These are phyloP conservation scores for Porites rus DNA, from an alignment of 92 coral and sea anemone species.

Conservation along the genomic window DNA sequence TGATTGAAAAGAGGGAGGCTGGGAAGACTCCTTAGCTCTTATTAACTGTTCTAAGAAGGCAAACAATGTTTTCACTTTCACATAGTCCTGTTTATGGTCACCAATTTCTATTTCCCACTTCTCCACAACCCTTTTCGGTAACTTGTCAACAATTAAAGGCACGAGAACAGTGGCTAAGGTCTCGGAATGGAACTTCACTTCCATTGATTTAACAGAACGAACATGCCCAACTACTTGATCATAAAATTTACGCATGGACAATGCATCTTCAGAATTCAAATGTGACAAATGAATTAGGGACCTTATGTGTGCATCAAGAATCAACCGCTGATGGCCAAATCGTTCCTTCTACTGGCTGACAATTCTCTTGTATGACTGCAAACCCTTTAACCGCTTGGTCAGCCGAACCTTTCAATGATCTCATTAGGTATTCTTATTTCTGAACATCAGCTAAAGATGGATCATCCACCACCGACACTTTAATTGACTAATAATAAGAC, in stretches of 20 bases:
- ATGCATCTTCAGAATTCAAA: constrained; percentile 15
- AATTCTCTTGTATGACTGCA: constrained; percentile 24
- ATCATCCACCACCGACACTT: constrained; percentile 48
- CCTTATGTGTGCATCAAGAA: constrained; percentile 52
- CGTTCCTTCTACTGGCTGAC: constrained; percentile 39
- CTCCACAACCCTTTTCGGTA: constrained; percentile 14
- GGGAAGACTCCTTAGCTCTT: constrained; percentile 2
- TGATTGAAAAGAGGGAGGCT: not conserved
- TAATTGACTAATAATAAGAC: constrained; percentile 50
- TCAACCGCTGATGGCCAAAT: constrained; percentile 50
- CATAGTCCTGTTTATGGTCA: not conserved
- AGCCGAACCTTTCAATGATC: constrained; percentile 43
- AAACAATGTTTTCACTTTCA: constrained; percentile 17
- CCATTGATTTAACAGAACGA: constrained; percentile 44
- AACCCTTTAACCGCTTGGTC: constrained; percentile 39
- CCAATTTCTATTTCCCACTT: constrained; percentile 18
- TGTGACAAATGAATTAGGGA: constrained; percentile 19
- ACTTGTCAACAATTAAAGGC: constrained; percentile 35
- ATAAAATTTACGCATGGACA: constrained; percentile 42
- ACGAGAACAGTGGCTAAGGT: constrained; percentile 17
- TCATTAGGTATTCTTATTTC: constrained; percentile 44
- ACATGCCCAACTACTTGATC: constrained; percentile 30
- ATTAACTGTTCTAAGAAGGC: not conserved
- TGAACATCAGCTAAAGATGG: constrained; percentile 46
- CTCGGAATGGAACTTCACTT: constrained; percentile 11